Evolutionary conservation across 2,888 invertebrate species (phyloP).

Genomic region (Celastrina argiolus): DNA sequence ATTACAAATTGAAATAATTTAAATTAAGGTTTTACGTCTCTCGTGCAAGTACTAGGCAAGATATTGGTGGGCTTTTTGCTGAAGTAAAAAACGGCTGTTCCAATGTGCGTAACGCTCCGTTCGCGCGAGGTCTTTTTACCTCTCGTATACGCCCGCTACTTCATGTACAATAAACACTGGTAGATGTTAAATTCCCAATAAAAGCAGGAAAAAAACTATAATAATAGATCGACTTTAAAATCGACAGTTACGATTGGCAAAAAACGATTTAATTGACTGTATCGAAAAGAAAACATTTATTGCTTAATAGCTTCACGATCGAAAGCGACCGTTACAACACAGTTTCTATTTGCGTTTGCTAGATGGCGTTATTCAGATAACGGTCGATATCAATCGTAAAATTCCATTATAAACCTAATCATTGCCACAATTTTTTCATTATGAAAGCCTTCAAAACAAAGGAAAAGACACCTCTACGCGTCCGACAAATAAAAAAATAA

Average conservation of each 20-base stretch:
- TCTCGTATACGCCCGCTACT: background rate
- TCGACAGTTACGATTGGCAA: background rate
- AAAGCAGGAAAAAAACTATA: background rate
- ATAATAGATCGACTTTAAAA: too few relatives aligned
- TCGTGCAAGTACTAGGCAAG: background rate
- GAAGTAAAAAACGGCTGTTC: background rate
- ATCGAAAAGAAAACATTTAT: background rate
- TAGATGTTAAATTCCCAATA: background rate
- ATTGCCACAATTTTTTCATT: background rate
- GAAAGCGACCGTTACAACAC: background rate
- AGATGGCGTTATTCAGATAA: background rate
- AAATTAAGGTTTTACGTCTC: background rate
- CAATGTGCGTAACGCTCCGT: background rate
- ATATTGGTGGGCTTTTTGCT: constrained; percentile 7
- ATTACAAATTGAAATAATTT: background rate
- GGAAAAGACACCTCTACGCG: background rate
- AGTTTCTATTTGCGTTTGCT: background rate
- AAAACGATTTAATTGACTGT: background rate
- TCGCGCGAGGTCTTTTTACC: background rate
- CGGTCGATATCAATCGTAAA: background rate
- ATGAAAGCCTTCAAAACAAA: background rate
- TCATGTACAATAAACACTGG: background rate
- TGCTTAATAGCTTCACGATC: background rate
- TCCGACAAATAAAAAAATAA: constrained; percentile 11
- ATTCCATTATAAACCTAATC: background rate